Evolutionary conservation across 2,797 vertebrate genomes (phyloP).

Genomic region (Erethizon dorsatum): DNA sequence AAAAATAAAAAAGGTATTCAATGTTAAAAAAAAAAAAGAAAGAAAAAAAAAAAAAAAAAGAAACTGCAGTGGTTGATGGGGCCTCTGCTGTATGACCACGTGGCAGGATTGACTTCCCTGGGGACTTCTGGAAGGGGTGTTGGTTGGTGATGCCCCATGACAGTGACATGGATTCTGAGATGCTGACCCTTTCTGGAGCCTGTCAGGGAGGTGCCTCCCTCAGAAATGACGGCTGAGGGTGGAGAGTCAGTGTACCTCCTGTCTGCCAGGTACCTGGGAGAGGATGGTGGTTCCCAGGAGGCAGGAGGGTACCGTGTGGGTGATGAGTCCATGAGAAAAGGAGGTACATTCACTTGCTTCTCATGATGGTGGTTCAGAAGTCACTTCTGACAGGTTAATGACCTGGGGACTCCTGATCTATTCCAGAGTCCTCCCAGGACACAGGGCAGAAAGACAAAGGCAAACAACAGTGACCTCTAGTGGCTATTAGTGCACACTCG

Average conservation of each 20-base stretch:
- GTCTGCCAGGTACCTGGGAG: accelerated
- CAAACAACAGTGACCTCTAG: background rate
- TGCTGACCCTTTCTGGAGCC: background rate
- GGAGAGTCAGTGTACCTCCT: background rate
- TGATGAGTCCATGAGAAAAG: background rate
- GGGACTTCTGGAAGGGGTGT: background rate
- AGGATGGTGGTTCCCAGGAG: background rate
- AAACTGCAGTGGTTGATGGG: background rate
- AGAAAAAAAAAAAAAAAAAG: background rate
- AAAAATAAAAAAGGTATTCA: too few species aligned
- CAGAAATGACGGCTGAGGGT: background rate
- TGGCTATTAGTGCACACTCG: accelerated
- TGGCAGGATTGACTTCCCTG: background rate
- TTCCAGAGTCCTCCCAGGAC: too few species aligned
- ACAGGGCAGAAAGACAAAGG: background rate
- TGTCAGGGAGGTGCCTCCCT: too few species aligned
- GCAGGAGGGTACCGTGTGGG: too few species aligned
- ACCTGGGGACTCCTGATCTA: background rate
- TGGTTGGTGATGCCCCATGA: too few species aligned
- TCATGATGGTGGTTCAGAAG: background rate
- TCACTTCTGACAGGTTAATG: background rate
- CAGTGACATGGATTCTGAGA: background rate
- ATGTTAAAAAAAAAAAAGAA: too few species aligned
- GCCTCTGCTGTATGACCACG: too few species aligned
- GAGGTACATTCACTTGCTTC: background rate